Evolutionary conservation across 2,888 invertebrate genomes (phyloP), one percentile per base, ranked within the genome.

Genomic region (Crepidodera aurea): DNA sequence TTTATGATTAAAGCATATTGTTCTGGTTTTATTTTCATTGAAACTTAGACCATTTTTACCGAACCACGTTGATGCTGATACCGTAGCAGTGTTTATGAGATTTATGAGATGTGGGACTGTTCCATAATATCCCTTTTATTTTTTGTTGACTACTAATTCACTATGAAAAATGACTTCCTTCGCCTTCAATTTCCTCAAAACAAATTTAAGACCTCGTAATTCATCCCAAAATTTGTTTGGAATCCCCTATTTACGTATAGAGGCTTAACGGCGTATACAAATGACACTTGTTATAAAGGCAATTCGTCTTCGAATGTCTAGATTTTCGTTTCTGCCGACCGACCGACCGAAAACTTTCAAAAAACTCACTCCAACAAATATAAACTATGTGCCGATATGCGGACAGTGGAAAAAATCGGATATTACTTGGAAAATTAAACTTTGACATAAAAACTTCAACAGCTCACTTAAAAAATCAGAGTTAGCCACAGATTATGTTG

Each of bases 241-340:
- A 53, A 53, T 39, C 29, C 48, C 27, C 53, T 27, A 53, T 53
- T 22, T 39, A 39, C 39, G 53, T 39, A 39, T 53, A 27, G 53
- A 39, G 6, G 13, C 48, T 13, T 37, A 22, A 25, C 15, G 39
- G 25, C 53, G 39, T 53, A 13, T 39, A 53, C 27, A 53, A 53
- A 53, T 39, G 53, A 53, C 53, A 53, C 53, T 39, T 53, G 53
- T 53, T 53, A 53, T 53, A 53, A 39, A 53, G 39, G 53, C 39
- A 53, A 53, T 53, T 39, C 53, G 53, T 53, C 53, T 53, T 40
- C 25, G 13, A 25, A 37, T 25, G 53, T 40, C 13, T 22, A 15
- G 53, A 53, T 53, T 53, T 53, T 22, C 39, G 22, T 2, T 13
- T 34, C 1, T 34, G 6, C 34, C 3, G 2, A 12, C 12, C 3